A percentile compares a stretch with the other conserved stretches of the same genome.
phyloP scores from a whole-genome alignment of 2,113 vertebrate genomes.

The Heterochromis multidens region DNA sequence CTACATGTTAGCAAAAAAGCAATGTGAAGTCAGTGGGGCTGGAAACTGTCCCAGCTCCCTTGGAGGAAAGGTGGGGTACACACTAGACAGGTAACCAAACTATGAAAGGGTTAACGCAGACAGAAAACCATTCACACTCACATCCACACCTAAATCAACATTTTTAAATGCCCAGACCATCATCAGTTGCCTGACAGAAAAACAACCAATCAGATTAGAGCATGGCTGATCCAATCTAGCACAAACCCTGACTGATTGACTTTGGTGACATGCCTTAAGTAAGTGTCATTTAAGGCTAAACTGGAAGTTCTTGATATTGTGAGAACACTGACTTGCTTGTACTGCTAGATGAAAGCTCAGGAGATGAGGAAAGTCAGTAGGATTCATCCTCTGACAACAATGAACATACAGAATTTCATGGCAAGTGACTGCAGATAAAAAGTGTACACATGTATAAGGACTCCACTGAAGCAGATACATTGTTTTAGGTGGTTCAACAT shows the following conservation, averaged over 20 bases:
- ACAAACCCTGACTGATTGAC: background rate
- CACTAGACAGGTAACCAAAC: background rate
- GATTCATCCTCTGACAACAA: background rate
- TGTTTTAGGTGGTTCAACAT: background rate
- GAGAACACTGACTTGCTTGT: background rate
- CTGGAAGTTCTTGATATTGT: background rate
- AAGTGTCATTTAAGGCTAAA: background rate
- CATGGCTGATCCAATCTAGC: background rate
- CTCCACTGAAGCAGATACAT: background rate
- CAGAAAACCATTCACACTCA: background rate
- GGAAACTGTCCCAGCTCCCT: too few relatives aligned
- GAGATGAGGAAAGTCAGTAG: background rate
- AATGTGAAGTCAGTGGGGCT: too few relatives aligned
- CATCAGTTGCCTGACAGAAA: background rate
- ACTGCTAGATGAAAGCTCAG: background rate
- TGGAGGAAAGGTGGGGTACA: background rate
- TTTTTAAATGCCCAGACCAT: background rate
- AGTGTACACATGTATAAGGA: background rate
- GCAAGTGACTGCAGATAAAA: background rate
- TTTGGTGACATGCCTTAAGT: background rate
- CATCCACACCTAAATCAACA: background rate
- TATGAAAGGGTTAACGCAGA: background rate
- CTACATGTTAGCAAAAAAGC: too few relatives aligned
- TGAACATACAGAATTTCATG: background rate
- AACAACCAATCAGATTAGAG: background rate